phyloP scores from a whole-genome alignment of 2,113 vertebrate species.

The Orcinus orca region DNA sequence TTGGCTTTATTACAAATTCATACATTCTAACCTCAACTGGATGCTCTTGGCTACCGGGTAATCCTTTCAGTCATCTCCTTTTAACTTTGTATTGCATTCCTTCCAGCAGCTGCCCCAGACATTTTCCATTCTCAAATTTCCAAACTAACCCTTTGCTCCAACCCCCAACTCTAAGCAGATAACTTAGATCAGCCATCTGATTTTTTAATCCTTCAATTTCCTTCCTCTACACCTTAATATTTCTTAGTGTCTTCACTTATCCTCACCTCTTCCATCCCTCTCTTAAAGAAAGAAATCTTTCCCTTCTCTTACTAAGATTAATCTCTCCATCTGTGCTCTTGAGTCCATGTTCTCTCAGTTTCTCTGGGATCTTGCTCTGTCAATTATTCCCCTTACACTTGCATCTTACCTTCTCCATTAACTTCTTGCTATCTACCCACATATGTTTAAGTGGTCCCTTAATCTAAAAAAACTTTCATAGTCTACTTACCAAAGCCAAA shows the following conservation, averaged over 20 bases:
- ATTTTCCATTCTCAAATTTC: constrained; percentile 57
- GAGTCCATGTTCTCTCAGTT: background rate
- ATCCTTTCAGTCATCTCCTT: background rate
- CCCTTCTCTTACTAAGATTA: background rate
- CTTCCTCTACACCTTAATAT: background rate
- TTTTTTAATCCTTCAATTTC: background rate
- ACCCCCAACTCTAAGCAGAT: background rate
- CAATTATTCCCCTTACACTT: background rate
- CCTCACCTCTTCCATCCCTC: background rate
- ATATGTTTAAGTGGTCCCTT: background rate
- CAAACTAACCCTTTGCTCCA: background rate
- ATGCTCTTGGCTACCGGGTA: constrained; percentile 9
- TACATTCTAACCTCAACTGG: background rate
- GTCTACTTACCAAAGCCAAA: background rate
- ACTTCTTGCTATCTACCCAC: background rate
- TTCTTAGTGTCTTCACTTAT: background rate
- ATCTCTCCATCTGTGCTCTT: background rate
- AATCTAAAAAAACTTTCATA: background rate
- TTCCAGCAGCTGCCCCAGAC: background rate
- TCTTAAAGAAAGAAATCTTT: background rate
- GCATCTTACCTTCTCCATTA: background rate
- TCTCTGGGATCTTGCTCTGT: background rate
- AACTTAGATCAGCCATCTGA: background rate
- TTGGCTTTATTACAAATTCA: constrained; percentile 17
- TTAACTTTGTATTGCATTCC: background rate